Evolutionary conservation across 1,140 invertebrate genomes (phyloP).

Genomic region (Micrasema longulum): DNA sequence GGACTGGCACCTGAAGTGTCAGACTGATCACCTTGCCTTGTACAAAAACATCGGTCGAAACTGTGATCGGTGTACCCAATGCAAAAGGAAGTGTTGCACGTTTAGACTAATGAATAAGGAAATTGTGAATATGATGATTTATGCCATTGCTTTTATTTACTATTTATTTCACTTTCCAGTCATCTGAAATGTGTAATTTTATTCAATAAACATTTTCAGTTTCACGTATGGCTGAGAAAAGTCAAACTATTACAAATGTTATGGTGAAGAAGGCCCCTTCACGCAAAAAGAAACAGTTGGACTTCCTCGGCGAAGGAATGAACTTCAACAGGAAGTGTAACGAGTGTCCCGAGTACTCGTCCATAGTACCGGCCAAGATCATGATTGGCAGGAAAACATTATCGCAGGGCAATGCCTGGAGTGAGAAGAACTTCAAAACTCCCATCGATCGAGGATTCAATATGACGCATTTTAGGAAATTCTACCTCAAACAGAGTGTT

Average conservation of each 20-base stretch:
- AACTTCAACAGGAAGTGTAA: slow-evolving; percentile 58
- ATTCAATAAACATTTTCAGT: slow-evolving; percentile 54
- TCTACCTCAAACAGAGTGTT: slow-evolving; percentile 45
- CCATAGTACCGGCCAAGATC: slow-evolving; percentile 61
- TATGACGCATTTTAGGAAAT: slow-evolving; percentile 46
- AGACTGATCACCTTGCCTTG: no score
- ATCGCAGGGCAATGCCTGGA: slow-evolving; percentile 64
- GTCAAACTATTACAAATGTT: slow-evolving; percentile 56
- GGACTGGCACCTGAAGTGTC: no score
- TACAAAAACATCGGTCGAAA: no score
- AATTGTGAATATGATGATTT: no score
- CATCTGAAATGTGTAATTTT: no score
- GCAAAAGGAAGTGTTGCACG: no score
- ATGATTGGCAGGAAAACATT: slow-evolving; percentile 65
- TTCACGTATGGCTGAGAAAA: slow-evolving; percentile 60
- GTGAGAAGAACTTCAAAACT: slow-evolving; percentile 64
- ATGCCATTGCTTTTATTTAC: no score
- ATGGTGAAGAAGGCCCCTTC: slow-evolving; percentile 45
- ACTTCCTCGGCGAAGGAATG: slow-evolving; percentile 60
- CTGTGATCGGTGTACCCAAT: no score
- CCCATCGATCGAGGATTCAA: slow-evolving; percentile 61
- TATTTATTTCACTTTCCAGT: slow-evolving; percentile 16
- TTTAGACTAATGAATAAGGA: no score
- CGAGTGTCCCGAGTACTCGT: slow-evolving; percentile 59
- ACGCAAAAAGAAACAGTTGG: slow-evolving; percentile 59